These are phyloP conservation scores for Slavum lentiscoides DNA, from an alignment of 2,888 invertebrate species.

Conservation along the genomic window DNA sequence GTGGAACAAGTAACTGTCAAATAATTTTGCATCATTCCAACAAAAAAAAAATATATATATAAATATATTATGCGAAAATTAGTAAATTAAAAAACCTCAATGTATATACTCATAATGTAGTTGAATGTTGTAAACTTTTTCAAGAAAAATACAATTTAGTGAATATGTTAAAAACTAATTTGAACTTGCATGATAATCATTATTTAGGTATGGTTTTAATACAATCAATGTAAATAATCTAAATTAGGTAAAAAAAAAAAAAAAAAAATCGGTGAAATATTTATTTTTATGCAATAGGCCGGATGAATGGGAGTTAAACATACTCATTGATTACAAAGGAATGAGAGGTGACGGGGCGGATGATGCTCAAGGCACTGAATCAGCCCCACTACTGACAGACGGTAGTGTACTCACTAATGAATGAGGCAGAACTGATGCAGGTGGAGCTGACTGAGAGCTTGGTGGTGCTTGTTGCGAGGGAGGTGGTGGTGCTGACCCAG, in stretches of 20 bases:
- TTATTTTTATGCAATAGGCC: constrained; percentile 35
- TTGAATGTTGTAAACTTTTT: constrained; percentile 4
- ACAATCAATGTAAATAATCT: constrained; percentile 30
- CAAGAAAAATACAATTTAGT: constrained; percentile 28
- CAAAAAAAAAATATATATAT: not conserved
- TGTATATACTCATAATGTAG: constrained; percentile 14
- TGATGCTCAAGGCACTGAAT: constrained; percentile 51
- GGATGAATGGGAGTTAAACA: constrained; percentile 48
- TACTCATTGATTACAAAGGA: constrained; percentile 48
- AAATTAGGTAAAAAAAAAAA: constrained; percentile 26
- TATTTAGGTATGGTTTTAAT: constrained; percentile 36
- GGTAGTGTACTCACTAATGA: constrained; percentile 60
- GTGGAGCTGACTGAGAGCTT: constrained; percentile 62
- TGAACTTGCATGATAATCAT: constrained; percentile 41
- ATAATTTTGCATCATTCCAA: not conserved
- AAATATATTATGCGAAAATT: not conserved
- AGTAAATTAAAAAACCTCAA: constrained; percentile 12
- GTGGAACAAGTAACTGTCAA: not conserved
- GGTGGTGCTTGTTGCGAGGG: constrained; percentile 58
- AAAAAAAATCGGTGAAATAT: constrained; percentile 15
- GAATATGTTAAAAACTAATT: constrained; percentile 39
- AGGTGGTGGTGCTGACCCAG: constrained; percentile 57
- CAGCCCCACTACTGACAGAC: constrained; percentile 52
- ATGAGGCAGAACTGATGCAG: constrained; percentile 63
- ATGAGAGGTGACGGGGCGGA: constrained; percentile 48